A percentile compares a stretch with the other conserved stretches of the same genome.
phyloP scores from a whole-genome alignment of 92 coral and sea anemone species.

The Epizoanthus ramosus region DNA sequence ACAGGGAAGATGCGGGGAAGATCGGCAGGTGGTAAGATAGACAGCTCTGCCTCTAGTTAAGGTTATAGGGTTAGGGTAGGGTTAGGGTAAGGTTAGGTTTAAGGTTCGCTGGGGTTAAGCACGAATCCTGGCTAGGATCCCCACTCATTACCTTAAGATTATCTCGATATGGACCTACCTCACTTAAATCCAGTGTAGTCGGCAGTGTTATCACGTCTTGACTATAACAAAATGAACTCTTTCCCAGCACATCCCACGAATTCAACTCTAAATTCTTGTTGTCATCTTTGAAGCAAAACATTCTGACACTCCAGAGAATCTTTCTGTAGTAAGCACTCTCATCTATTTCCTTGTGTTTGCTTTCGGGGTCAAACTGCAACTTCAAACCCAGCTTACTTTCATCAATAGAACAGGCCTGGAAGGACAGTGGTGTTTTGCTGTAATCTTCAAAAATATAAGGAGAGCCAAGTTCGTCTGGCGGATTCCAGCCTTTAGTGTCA shows the following conservation, averaged over 20 bases:
- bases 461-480: constrained; percentile 71
- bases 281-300: constrained; percentile 80
- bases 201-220: constrained; percentile 79
- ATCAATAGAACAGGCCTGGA: constrained; percentile 63
- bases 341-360: constrained; percentile 64
- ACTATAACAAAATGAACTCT: constrained; percentile 93
- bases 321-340: constrained; percentile 95
- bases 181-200: constrained; percentile 72
- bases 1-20: too few relatives aligned
- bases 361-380: constrained; percentile 83
- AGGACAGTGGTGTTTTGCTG: constrained; percentile 64
- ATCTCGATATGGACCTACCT: constrained; percentile 53
- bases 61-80: too few relatives aligned
- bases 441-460: constrained; percentile 67
- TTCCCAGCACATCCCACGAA: constrained; percentile 87
- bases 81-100: too few relatives aligned
- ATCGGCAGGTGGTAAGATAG: too few relatives aligned
- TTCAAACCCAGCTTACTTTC: constrained; percentile 76
- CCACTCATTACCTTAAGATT: too few relatives aligned
- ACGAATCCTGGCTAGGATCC: too few relatives aligned
- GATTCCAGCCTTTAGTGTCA: constrained; percentile 80
- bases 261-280: constrained; percentile 70
- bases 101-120: too few relatives aligned
- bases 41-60: too few relatives aligned
- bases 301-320: constrained; percentile 82